phyloP scores from a whole-genome alignment of 2,113 vertebrate genomes.

The Thermophis baileyi region DNA sequence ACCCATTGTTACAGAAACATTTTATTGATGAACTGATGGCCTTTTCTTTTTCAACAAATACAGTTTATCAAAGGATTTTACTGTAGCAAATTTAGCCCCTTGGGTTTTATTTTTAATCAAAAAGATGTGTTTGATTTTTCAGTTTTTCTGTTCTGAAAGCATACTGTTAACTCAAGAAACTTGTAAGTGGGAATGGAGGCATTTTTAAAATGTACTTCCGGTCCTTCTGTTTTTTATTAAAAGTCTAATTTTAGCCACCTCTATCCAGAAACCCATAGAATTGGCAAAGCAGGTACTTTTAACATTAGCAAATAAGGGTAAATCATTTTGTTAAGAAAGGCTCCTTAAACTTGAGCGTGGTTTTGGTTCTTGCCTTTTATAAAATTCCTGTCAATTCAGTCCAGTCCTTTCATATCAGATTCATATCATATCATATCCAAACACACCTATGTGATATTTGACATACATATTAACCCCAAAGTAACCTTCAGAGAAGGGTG shows the following conservation, averaged over 20 bases:
- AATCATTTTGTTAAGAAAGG: conserved; percentile 45
- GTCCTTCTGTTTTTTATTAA: conserved; percentile 33
- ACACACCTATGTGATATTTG: conserved; percentile 77
- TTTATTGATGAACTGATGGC: conserved; percentile 35
- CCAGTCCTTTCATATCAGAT: conserved; percentile 28
- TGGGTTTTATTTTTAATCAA: conserved; percentile 32
- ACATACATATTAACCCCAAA: conserved; percentile 68
- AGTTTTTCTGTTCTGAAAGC: conserved; percentile 18
- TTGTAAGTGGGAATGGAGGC: conserved; percentile 19
- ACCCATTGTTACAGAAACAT: conserved; percentile 34
- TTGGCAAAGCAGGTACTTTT: conserved; percentile 57
- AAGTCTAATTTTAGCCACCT: conserved; percentile 9
- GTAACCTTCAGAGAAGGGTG: conserved; percentile 37
- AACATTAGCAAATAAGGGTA: conserved; percentile 51
- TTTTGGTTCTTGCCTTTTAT: conserved; percentile 54
- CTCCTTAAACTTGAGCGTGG: conserved; percentile 57
- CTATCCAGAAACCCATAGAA: conserved; percentile 44
- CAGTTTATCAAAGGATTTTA: not conserved
- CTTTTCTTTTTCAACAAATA: not conserved
- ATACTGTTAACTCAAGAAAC: conserved; percentile 31
- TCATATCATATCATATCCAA: conserved; percentile 51
- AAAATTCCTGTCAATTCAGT: conserved; percentile 62
- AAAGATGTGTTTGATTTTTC: conserved; percentile 21
- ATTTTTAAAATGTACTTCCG: conserved; percentile 36
- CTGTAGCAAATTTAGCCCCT: conserved; percentile 35